Evolutionary conservation across 1,140 invertebrate species (phyloP), one percentile per base, ranked within the genome.

Genomic region (Adoxophyes honmai): DNA sequence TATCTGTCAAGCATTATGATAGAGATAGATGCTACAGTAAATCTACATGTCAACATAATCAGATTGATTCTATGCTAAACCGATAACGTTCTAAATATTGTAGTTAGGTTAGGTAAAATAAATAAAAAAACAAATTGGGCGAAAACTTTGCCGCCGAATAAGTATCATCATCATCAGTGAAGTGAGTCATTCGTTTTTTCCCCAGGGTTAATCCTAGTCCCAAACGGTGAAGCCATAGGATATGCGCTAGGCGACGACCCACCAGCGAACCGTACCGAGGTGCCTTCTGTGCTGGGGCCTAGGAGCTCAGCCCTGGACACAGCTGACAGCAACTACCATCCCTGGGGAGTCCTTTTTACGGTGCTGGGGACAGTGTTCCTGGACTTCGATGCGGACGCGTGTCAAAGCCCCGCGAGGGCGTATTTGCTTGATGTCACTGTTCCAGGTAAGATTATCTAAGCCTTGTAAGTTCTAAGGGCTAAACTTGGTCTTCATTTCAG

Each of bases 381-480:
- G 18, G 98, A 99, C 85, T 98, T 99, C 83, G 96, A 98, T 81
- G 97, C 97, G 0, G 97, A 99, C 79, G 96, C 97, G 28, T 98
- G 97, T 70, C 98, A 99, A 83, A 98, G 96, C 76, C 98, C 98
- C 0, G 93, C 96, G 0, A 90, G 98, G 65, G 96, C 98, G 34
- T 99, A 98, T 90, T 91, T 99, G 0, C 91, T 99, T 7, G 98
- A 99, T 76, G 95, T 99, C 10, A 97, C 95, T 36, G 84, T 97
- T 63, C 94, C 96, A 89, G 95, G 95, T 95, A 76, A 86, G 74
- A 64, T 13, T n/a, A n/a, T n/a, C n/a, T n/a, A n/a, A n/a, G n/a
- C n/a, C n/a, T n/a, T n/a, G n/a, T n/a, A n/a, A n/a, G n/a, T n/a
- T n/a, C n/a, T n/a, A n/a, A n/a, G n/a, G n/a, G n/a, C n/a, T n/a